These are phyloP conservation scores for Epicauta chinensis DNA, from an alignment of 1,140 invertebrate species.

Conservation along the genomic window DNA sequence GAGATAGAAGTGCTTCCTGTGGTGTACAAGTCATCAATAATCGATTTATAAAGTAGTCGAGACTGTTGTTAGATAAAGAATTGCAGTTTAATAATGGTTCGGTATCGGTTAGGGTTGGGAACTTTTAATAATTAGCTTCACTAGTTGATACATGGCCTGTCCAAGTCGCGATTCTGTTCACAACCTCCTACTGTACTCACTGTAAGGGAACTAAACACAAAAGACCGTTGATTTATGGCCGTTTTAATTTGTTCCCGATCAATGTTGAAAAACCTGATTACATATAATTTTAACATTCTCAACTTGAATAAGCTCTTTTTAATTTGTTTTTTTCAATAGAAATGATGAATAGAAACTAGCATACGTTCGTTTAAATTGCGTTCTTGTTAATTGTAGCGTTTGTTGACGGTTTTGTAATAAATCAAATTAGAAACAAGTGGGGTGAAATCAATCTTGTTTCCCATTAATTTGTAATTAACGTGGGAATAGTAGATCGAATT, in stretches of 20 bases:
- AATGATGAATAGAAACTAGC: too few relatives aligned
- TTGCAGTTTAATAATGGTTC: slow-evolving; percentile 18
- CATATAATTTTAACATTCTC: too few relatives aligned
- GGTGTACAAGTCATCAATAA: slow-evolving; percentile 15
- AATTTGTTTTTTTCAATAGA: too few relatives aligned
- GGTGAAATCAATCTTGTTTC: too few relatives aligned
- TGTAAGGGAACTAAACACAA: slow-evolving; percentile 7
- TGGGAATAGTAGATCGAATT: too few relatives aligned
- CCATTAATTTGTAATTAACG: too few relatives aligned
- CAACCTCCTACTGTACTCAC: slow-evolving; percentile 1
- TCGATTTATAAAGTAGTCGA: slow-evolving; percentile 17
- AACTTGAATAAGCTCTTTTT: too few relatives aligned
- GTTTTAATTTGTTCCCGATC: slow-evolving; percentile 22
- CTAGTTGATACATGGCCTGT: slow-evolving; percentile 18
- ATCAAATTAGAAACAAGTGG: too few relatives aligned
- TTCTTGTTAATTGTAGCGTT: too few relatives aligned
- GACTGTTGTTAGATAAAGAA: slow-evolving; percentile 19
- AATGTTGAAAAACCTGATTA: background rate
- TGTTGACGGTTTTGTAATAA: too few relatives aligned
- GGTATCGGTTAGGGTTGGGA: slow-evolving; percentile 14
- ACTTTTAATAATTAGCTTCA: slow-evolving; percentile 20
- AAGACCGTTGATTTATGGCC: slow-evolving; percentile 16
- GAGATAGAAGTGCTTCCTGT: background rate
- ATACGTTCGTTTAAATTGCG: too few relatives aligned
- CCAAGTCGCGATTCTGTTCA: slow-evolving; percentile 14